Evolutionary conservation across 2,888 invertebrate genomes (phyloP), one percentile per base, ranked within the genome.

Genomic region (Rhamphomyia laevipes): DNA sequence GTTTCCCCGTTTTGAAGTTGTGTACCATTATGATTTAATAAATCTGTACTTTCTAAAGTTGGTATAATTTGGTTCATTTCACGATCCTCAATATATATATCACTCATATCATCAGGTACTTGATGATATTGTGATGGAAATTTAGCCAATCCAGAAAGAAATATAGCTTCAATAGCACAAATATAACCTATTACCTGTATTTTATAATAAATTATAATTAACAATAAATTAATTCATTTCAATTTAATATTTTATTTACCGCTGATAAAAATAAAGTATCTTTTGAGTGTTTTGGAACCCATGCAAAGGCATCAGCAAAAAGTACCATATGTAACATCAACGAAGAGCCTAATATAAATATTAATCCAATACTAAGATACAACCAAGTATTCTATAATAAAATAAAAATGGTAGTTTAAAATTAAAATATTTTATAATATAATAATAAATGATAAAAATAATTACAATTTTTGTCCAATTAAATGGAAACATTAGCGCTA

Each of bases 391-490:
- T 83, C 83, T 83, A 68, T 11, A 63, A 46, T 52, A 47, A 37
- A 38, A 15, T 38, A 38, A 38, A 38, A 9, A 17, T 17, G 4
- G 2, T 11, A 10, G 3, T 38, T 17, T 11, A 5, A 38, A 38
- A 13, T 37, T 9, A 37, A 13, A 37, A 37, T n/a, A 37, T 10
- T 15, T 38, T 38, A 3, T 4, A 16, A 16, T 38, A 16, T 13
- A 10, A 16, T 38, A 38, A 7, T 18, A 45, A 41, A 17, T 37
- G 47, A 52, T n/a, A n/a, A n/a, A 49, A 12, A 18, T 57, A 74
- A 82, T 77, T 70, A 85, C 85, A 77, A 85, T 72, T 76, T 81
- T 82, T 58, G 81, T 79, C 84, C 84, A 85, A 67, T 84, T 83
- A 66, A 85, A 80, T 59, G 84, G 85, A 71, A 86, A 84, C 72